Evolutionary conservation across 2,797 vertebrate species (phyloP), one percentile per base, ranked within the genome.

Genomic region (Anisognathus igniventris): DNA sequence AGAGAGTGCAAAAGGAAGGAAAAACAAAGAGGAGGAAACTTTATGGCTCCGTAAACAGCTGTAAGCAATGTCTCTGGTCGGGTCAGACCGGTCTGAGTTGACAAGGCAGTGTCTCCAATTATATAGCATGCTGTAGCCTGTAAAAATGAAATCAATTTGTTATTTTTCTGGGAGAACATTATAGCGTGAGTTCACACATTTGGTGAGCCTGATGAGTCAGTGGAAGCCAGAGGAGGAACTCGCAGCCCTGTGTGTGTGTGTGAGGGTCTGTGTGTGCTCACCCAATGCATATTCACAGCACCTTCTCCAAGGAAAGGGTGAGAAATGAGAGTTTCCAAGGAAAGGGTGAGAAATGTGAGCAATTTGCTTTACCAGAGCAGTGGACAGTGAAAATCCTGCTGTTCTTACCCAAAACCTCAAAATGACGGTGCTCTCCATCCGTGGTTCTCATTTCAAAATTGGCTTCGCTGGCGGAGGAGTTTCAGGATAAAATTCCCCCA

Each of bases 101-200:
- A 96, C 96, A 96, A 96, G 96, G 96, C 96, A 97, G 95, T 97
- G 95, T 97, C 96, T 97, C 92, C 97, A 97, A 97, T 97, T 97
- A 97, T 96, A 93, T 20, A 96, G 97, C 97, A 97, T 95, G 97
- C 96, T 64, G 92, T 95, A 95, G 96, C 97, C 96, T 97, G 97
- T 95, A 96, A 96, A 95, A 95, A 96, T 95, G 91, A 96, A 97
- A 97, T 97, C 97, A 97, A 97, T 97, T 97, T 96, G 95, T 96
- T 97, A 94, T 96, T 96, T 97, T 96, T 96, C 96, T 96, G 94
- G 90, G 95, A 94, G 96, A 95, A 96, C 96, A 95, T 89, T 92
- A 30, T 75, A 93, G 89, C 84, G 75, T 97, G 94, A 94, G 95
- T 91, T 95, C 95, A 95, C 95, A 93, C 92, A 96, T 96, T 96